Evolutionary conservation across 2,797 vertebrate species (phyloP).

Genomic region (Stomatorhinus walkeri): DNA sequence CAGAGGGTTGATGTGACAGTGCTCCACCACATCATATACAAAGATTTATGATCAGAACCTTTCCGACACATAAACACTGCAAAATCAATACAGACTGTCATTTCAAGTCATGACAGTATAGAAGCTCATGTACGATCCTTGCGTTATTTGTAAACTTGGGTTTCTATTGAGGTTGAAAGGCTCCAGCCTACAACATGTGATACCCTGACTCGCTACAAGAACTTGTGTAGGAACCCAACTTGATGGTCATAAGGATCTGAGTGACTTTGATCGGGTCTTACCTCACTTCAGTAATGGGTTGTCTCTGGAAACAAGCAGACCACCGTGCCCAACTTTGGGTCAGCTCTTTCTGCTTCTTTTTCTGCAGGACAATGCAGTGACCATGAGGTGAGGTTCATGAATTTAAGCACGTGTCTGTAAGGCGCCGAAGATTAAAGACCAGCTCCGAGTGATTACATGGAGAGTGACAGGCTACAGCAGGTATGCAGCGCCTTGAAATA

Average conservation of each 20-base stretch:
- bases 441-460: neutral
- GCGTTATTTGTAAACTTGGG: neutral
- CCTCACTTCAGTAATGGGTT: constrained; percentile 80
- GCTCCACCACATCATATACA: neutral
- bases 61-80: neutral
- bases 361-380: constrained; percentile 44
- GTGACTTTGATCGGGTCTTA: constrained; percentile 43
- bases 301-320: constrained; percentile 58
- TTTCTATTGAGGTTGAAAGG: neutral
- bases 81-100: neutral
- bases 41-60: neutral
- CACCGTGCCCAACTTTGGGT: constrained; percentile 74
- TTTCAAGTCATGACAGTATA: neutral
- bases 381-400: neutral
- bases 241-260: neutral
- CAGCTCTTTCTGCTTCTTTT: constrained; percentile 60
- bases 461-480: neutral
- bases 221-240: neutral
- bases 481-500: neutral
- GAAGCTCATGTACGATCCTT: neutral
- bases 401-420: neutral
- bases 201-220: neutral
- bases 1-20: neutral
- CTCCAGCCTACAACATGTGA: neutral
- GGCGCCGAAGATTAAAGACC: neutral